phyloP scores from a whole-genome alignment of 2,113 vertebrate genomes.

The Todiramphus saurophagus region DNA sequence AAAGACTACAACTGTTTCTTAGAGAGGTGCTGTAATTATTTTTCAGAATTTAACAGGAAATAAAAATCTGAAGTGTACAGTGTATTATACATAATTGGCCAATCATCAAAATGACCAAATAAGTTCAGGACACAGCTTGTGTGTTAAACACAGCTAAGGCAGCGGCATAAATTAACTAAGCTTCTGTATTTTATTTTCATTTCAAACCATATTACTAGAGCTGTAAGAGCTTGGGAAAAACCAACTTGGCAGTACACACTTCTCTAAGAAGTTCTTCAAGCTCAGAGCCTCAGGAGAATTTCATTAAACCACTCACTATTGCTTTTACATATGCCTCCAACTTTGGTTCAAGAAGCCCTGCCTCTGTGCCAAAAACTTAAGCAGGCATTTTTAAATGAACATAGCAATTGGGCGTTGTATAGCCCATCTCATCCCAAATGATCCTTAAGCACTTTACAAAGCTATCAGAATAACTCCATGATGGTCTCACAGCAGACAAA shows the following conservation, averaged over 20 bases:
- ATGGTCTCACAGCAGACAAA: background rate
- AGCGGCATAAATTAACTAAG: conserved; percentile 69
- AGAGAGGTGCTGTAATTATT: background rate
- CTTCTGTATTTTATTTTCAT: conserved; percentile 67
- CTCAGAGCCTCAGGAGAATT: background rate
- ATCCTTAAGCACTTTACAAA: background rate
- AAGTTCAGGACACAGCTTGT: conserved; percentile 48
- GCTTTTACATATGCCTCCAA: background rate
- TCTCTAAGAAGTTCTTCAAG: background rate
- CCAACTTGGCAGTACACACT: background rate
- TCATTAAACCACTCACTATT: conserved; percentile 7
- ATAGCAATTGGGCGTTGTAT: background rate
- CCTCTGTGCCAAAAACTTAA: conserved; percentile 23
- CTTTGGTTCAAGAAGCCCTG: background rate
- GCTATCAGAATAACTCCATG: background rate
- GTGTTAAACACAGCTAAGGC: conserved; percentile 45
- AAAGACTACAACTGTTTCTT: background rate
- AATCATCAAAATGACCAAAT: conserved; percentile 49
- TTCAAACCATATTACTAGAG: conserved; percentile 42
- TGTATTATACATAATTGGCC: conserved; percentile 26
- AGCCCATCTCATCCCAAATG: background rate
- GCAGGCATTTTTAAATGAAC: conserved; percentile 43
- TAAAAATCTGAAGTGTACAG: conserved; percentile 38
- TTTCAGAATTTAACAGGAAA: conserved; percentile 34
- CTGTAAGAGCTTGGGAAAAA: conserved; percentile 30